These are phyloP conservation scores for Choristoneura fumiferana DNA, from an alignment of 1,140 invertebrate species.

Conservation along the genomic window DNA sequence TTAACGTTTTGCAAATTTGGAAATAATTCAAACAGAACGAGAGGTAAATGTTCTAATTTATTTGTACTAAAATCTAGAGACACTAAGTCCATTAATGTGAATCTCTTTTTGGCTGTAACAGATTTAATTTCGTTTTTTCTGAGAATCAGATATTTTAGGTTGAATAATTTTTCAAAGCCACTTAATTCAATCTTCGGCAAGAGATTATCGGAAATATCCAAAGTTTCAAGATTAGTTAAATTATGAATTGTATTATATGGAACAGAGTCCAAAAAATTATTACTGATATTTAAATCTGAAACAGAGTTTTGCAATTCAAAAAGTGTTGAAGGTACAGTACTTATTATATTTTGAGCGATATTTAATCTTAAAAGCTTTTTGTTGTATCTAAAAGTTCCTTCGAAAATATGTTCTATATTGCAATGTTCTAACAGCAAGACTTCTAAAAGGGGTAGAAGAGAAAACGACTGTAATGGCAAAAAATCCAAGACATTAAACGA, in stretches of 20 bases:
- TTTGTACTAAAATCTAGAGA: slow-evolving; percentile 67
- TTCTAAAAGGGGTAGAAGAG: slow-evolving; percentile 66
- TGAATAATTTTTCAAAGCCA: slow-evolving; percentile 58
- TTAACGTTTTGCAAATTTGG: slow-evolving; percentile 68
- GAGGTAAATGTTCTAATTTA: slow-evolving; percentile 54
- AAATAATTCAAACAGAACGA: slow-evolving; percentile 59
- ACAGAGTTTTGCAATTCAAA: slow-evolving; percentile 57
- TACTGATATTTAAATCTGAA: slow-evolving; percentile 67
- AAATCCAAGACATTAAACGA: slow-evolving; percentile 66
- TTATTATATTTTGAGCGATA: slow-evolving; percentile 69
- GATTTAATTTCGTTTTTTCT: slow-evolving; percentile 69
- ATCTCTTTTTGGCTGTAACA: slow-evolving; percentile 56
- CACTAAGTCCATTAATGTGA: slow-evolving; percentile 51
- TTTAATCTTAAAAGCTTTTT: slow-evolving; percentile 65
- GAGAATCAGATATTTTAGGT: slow-evolving; percentile 62
- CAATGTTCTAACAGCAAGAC: slow-evolving; percentile 66
- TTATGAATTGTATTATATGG: slow-evolving; percentile 65
- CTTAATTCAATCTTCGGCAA: slow-evolving; percentile 65
- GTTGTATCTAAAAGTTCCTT: slow-evolving; percentile 62
- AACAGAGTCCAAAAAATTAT: slow-evolving; percentile 66
- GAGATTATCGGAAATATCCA: slow-evolving; percentile 67
- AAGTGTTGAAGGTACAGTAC: slow-evolving; percentile 49
- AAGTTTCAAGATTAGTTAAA: slow-evolving; percentile 58
- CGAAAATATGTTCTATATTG: slow-evolving; percentile 65
- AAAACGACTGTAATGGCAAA: slow-evolving; percentile 61